Evolutionary conservation across 2,888 invertebrate species (phyloP).

Genomic region (Syrista parreyssii): DNA sequence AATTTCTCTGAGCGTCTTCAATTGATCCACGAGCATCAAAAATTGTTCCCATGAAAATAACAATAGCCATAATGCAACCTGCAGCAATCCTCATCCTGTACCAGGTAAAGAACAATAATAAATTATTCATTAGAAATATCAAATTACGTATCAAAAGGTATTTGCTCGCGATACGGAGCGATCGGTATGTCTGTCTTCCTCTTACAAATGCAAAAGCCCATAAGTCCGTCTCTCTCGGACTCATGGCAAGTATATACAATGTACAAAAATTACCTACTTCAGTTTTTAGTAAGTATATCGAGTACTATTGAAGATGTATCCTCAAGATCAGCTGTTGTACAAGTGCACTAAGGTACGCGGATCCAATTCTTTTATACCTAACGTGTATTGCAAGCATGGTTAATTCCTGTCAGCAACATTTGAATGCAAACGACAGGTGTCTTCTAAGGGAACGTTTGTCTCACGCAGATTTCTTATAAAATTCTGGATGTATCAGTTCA

Average conservation of each 20-base stretch:
- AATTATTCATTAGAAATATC: too few species aligned
- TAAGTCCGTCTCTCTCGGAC: too few species aligned
- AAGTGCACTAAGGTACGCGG: conserved; percentile 17
- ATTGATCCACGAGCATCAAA: conserved; percentile 22
- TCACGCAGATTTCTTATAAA: conserved; percentile 2
- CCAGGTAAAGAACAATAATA: too few species aligned
- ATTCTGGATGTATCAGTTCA: too few species aligned
- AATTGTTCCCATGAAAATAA: not conserved
- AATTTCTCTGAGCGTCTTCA: conserved; percentile 40
- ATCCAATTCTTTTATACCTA: conserved; percentile 26
- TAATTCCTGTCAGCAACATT: conserved; percentile 26
- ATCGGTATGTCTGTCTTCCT: too few species aligned
- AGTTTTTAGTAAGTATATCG: not conserved
- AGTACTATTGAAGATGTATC: conserved; percentile 9
- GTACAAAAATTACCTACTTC: not conserved
- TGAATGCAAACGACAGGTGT: conserved; percentile 21
- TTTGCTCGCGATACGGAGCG: too few species aligned
- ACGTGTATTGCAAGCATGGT: conserved; percentile 15
- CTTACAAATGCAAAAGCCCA: too few species aligned
- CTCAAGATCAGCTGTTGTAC: conserved; percentile 7
- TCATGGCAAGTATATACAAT: too few species aligned
- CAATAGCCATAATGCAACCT: not conserved
- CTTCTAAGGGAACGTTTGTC: conserved; percentile 12
- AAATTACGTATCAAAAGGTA: too few species aligned
- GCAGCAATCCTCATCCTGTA: too few species aligned